These are phyloP conservation scores for Caenorhabditis japonica DNA, from an alignment of 2,888 invertebrate species.

Conservation along the genomic window DNA sequence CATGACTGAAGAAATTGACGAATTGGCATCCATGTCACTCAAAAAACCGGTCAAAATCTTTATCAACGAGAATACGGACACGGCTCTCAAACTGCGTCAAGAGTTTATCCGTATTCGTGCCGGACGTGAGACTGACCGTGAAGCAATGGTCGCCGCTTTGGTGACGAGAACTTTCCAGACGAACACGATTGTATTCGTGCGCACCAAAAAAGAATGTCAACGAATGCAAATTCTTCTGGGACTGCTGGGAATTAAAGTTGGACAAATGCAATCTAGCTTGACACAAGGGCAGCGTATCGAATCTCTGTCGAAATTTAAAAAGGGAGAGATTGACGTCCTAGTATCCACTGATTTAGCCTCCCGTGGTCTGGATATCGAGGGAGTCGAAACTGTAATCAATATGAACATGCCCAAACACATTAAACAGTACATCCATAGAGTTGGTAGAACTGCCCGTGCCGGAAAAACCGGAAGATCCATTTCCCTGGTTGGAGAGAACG, in stretches of 20 bases:
- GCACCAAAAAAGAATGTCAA: constrained; percentile 95
- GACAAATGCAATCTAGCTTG: constrained; percentile 94
- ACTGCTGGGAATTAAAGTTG: constrained; percentile 87
- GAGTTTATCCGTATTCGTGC: constrained; percentile 86
- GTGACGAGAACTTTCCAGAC: constrained; percentile 65
- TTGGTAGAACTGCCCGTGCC: constrained; percentile 95
- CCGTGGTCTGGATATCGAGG: constrained; percentile 94
- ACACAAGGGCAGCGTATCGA: constrained; percentile 85
- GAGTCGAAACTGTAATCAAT: constrained; percentile 83
- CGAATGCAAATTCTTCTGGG: constrained; percentile 91
- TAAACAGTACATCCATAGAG: constrained; percentile 95
- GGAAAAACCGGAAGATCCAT: constrained; percentile 89
- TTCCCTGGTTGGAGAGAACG: constrained; percentile 92
- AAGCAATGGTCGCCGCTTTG: constrained; percentile 83
- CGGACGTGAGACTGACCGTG: constrained; percentile 87
- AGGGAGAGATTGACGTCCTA: constrained; percentile 81
- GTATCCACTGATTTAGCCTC: constrained; percentile 95
- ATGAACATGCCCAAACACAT: constrained; percentile 93
- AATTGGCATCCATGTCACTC: constrained; percentile 91
- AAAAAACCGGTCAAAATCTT: constrained; percentile 93
- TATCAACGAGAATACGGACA: constrained; percentile 94
- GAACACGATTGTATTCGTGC: constrained; percentile 87
- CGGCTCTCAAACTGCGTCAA: constrained; percentile 91
- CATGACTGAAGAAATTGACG: constrained; percentile 96
- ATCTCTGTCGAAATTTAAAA: constrained; percentile 74